A percentile compares a stretch with the other conserved stretches of the same genome.
Evolutionary conservation across 2,888 invertebrate genomes (phyloP).

Genomic region (Mechanitis mazaeus): DNA sequence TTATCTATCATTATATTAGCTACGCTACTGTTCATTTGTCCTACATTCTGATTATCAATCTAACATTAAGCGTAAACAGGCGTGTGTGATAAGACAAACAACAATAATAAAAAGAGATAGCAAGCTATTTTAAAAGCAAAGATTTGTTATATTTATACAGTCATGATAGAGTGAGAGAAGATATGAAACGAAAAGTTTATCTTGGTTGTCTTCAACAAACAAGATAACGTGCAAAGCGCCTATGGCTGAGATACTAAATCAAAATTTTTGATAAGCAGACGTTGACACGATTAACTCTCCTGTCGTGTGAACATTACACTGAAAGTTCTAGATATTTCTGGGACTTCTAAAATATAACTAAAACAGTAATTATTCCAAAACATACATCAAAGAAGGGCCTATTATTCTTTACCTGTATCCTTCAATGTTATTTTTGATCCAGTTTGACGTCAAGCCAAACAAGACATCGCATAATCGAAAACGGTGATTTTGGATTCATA

Average conservation of each 20-base stretch:
- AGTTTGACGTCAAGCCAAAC: conserved; percentile 24
- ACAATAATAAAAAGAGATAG: conserved; percentile 19
- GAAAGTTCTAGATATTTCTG: too few species aligned
- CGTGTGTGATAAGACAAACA: conserved; percentile 29
- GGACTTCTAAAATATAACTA: too few species aligned
- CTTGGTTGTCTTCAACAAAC: conserved; percentile 55
- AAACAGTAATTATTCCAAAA: too few species aligned
- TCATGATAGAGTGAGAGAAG: conserved; percentile 41
- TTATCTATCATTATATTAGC: neutral
- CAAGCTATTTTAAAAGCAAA: conserved; percentile 18
- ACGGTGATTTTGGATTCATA: conserved; percentile 51
- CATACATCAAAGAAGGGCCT: too few species aligned
- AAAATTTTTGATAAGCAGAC: conserved; percentile 60
- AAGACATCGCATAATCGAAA: conserved; percentile 33
- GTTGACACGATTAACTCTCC: conserved; percentile 56
- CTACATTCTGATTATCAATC: conserved; percentile 23
- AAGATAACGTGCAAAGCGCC: conserved; percentile 61
- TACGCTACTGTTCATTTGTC: conserved; percentile 8
- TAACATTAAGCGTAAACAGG: conserved; percentile 22
- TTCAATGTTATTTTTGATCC: neutral
- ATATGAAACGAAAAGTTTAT: conserved; percentile 61
- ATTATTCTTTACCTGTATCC: neutral
- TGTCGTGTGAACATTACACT: conserved; percentile 31
- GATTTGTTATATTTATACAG: conserved; percentile 32
- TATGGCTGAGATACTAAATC: conserved; percentile 60